Conservation (phyloP, 2,888 invertebrate species). For the Theretra japonica region DNA sequence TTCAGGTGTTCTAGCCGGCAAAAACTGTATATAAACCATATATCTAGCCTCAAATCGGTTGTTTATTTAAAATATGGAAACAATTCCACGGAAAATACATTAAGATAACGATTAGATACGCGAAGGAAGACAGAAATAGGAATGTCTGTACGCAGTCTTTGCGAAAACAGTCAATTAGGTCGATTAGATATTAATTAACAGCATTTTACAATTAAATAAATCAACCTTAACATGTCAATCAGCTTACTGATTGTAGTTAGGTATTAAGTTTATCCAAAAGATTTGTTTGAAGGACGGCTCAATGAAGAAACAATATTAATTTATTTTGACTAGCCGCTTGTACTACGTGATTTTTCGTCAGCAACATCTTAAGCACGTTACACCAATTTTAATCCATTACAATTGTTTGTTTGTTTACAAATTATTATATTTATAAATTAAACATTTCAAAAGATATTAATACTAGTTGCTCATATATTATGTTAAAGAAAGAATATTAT, state of each 20-base stretch:
- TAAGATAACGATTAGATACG: conserved; percentile 16
- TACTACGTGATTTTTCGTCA: too few relatives aligned
- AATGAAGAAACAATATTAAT: background rate
- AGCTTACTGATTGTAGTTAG: background rate
- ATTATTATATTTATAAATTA: too few relatives aligned
- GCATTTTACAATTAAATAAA: conserved; percentile 13
- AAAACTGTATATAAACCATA: too few relatives aligned
- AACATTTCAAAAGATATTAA: too few relatives aligned
- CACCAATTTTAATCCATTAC: too few relatives aligned
- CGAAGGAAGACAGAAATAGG: background rate
- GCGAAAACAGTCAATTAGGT: background rate
- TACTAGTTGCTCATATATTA: too few relatives aligned
- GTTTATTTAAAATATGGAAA: background rate
- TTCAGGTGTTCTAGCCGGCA: too few relatives aligned
- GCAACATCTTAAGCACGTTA: too few relatives aligned
- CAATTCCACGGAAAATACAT: conserved; percentile 12
- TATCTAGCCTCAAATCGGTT: too few relatives aligned
- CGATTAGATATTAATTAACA: conserved; percentile 17
- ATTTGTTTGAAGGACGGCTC: background rate
- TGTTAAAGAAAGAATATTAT: too few relatives aligned
- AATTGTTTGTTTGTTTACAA: too few relatives aligned
- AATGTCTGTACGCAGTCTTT: conserved; percentile 1
- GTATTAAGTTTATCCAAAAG: background rate
- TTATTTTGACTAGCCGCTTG: background rate
- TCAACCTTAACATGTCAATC: background rate